phyloP scores from a whole-genome alignment of 2,797 vertebrate genomes.

The Leptodactylus fallax region DNA sequence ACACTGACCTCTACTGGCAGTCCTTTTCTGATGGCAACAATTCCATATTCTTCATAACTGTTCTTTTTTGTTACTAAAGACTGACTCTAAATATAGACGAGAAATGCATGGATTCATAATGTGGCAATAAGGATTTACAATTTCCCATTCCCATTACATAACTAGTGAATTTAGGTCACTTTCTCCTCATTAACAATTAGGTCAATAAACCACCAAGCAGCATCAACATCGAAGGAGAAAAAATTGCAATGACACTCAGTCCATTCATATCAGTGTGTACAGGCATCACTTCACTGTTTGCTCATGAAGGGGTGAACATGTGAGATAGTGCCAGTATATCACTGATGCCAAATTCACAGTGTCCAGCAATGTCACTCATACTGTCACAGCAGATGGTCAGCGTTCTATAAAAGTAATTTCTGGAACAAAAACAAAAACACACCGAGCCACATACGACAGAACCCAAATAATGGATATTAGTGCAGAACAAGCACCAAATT shows the following conservation, averaged over 20 bases:
- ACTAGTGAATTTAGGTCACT: background rate
- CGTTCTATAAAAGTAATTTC: background rate
- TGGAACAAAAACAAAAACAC: constrained; percentile 4
- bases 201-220: background rate
- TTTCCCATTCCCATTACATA: background rate
- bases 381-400: constrained; percentile 24
- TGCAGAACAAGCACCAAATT: background rate
- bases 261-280: background rate
- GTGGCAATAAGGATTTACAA: background rate
- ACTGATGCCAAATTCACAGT: background rate
- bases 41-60: background rate
- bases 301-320: background rate
- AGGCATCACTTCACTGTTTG: constrained; percentile 8
- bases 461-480: background rate
- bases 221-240: background rate
- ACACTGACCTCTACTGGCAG: constrained; percentile 63
- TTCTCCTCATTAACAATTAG: background rate
- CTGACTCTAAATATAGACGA: background rate
- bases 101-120: background rate
- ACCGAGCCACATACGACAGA: background rate
- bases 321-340: background rate
- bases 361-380: background rate
- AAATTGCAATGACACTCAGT: constrained; percentile 10
- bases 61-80: background rate
- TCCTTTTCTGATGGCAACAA: background rate